A percentile compares a stretch with the other conserved stretches of the same genome.
phyloP scores from a whole-genome alignment of 2,888 invertebrate species.

The Tetrapedia diversipes region DNA sequence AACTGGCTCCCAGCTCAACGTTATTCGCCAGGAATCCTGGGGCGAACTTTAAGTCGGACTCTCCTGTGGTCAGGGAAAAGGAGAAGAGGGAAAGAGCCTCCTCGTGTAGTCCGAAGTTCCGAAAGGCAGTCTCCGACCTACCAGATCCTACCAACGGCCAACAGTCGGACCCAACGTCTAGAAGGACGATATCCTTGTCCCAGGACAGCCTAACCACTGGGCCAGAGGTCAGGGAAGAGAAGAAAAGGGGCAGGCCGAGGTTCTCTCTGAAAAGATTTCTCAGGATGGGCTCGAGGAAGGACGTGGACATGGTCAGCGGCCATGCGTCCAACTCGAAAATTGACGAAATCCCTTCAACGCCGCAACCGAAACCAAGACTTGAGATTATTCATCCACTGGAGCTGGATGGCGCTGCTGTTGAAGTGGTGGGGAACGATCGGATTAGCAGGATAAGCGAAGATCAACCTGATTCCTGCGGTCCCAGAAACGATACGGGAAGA shows the following conservation, averaged over 20 bases:
- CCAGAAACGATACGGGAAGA: slow-evolving; percentile 53
- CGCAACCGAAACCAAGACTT: slow-evolving; percentile 89
- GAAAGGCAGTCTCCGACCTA: slow-evolving; percentile 83
- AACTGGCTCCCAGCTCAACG: slow-evolving; percentile 82
- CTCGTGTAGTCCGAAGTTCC: slow-evolving; percentile 86
- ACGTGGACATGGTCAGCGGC: slow-evolving; percentile 84
- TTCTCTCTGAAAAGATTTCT: slow-evolving; percentile 93
- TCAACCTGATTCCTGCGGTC: slow-evolving; percentile 71
- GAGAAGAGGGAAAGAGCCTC: slow-evolving; percentile 89
- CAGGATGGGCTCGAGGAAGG: slow-evolving; percentile 90
- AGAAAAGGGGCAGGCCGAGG: slow-evolving; percentile 88
- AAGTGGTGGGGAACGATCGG: slow-evolving; percentile 87
- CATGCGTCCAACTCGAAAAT: slow-evolving; percentile 83
- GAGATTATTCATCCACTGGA: slow-evolving; percentile 95
- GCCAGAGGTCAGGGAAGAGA: slow-evolving; percentile 82
- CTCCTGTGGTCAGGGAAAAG: slow-evolving; percentile 89
- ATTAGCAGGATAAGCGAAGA: slow-evolving; percentile 81
- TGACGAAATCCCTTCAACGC: slow-evolving; percentile 85
- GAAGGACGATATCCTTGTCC: slow-evolving; percentile 89
- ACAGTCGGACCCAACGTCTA: slow-evolving; percentile 86
- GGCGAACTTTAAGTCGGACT: slow-evolving; percentile 85
- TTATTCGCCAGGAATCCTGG: slow-evolving; percentile 86
- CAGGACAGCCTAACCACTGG: slow-evolving; percentile 87
- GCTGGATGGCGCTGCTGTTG: slow-evolving; percentile 91
- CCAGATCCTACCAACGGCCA: slow-evolving; percentile 72